A percentile compares a stretch with the other conserved stretches of the same genome.
Conservation (phyloP, 2,888 invertebrate genomes). For the Atethmia centrago region DNA sequence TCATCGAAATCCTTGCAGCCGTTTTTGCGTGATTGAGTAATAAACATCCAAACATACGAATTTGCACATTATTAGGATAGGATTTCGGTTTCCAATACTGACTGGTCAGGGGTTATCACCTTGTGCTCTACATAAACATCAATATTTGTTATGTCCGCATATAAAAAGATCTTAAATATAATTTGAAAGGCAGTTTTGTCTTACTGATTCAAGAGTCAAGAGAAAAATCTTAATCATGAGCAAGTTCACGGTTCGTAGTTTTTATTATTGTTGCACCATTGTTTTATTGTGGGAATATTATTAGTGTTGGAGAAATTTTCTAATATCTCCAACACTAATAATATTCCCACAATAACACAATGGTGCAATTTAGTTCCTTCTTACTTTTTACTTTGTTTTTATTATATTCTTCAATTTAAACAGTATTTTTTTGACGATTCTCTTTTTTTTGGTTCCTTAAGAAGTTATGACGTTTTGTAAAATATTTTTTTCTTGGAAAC, state of each 20-base stretch:
- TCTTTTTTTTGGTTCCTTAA: too few species aligned
- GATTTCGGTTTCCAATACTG: conserved; percentile 37
- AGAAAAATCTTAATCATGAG: conserved; percentile 66
- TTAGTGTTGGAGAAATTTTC: too few species aligned
- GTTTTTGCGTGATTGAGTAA: too few species aligned
- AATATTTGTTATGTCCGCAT: conserved; percentile 70
- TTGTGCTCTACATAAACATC: conserved; percentile 62
- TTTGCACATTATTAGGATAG: too few species aligned
- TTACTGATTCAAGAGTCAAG: conserved; percentile 47
- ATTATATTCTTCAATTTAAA: not conserved
- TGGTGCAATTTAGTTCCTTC: too few species aligned
- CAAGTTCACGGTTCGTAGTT: conserved; percentile 72
- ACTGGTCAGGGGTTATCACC: conserved; percentile 71
- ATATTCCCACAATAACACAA: too few species aligned
- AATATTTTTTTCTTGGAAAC: not conserved
- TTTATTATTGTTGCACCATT: not conserved
- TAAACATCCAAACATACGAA: too few species aligned
- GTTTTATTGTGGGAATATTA: not conserved
- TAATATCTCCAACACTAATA: too few species aligned
- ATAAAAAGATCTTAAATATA: conserved; percentile 70
- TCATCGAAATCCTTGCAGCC: too few species aligned
- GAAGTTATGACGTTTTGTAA: not conserved
- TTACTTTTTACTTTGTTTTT: not conserved
- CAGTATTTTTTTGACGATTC: not conserved
- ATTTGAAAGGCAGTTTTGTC: conserved; percentile 45